Evolutionary conservation across 2,797 vertebrate species (phyloP), one percentile per base, ranked within the genome.

Genomic region (Xiphophorus birchmanni): DNA sequence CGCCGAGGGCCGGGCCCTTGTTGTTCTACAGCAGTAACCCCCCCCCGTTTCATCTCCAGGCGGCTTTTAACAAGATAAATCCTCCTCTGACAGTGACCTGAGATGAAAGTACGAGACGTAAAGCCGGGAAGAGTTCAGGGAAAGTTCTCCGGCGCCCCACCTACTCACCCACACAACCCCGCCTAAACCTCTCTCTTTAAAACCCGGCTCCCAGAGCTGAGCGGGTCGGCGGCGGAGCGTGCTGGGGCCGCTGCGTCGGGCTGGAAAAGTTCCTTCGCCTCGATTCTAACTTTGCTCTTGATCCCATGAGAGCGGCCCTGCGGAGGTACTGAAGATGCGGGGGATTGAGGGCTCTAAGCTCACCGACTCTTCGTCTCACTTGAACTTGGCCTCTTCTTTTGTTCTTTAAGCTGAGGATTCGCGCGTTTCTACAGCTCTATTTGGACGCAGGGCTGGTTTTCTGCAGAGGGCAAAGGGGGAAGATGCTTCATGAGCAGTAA

Each of bases 311-410:
- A 54, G 91, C 92, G 90, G 90, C 89, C 82, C 75, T 23, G 80
- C 84, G 77, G 77, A 77, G 90, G 88, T 82, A 80, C 88, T 79
- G 77, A 88, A 91, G 90, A 91, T 79, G 80, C 76, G 17, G 54
- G 87, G 91, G 93, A 94, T 94, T 94, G 95, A 95, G 90, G 79
- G 85, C 89, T 90, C 85, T 95, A 95, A 96, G 95, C 95, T 93
- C 63, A 1, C 84, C 9, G 85, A 90, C 86, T 91, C 83, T 82
- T 82, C 52, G 87, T 84, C 91, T 93, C 86, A 32, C 87, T 88
- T 83, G 17, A 87, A 91, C 91, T 90, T 82, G 79, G 90, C 90
- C 89, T 86, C 84, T 93, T 82, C 91, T 92, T 95, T 95, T 96
- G 94, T 95, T 96, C 94, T 94, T 87, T 92, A 94, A 94, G 90